phyloP scores from a whole-genome alignment of 2,113 vertebrate genomes.

The Microcebus jonahi region DNA sequence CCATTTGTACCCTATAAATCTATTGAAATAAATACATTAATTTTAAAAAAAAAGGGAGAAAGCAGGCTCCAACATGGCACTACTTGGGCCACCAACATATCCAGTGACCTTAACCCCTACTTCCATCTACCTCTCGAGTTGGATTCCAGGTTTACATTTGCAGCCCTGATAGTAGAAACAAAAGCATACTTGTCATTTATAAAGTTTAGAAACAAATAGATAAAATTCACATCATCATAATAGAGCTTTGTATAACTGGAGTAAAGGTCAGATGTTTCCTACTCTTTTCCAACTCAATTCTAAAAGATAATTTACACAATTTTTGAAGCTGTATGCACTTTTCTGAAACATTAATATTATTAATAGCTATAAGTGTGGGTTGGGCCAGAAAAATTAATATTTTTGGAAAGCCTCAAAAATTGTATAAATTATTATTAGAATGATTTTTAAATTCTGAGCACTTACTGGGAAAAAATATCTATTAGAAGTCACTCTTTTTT shows the following conservation, averaged over 20 bases:
- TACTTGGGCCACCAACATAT: neutral
- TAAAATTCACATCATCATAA: neutral
- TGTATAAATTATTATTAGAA: neutral
- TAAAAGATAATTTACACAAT: neutral
- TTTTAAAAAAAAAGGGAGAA: neutral
- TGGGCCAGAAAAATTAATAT: neutral
- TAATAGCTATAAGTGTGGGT: neutral
- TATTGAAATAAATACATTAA: no score
- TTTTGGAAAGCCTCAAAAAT: neutral
- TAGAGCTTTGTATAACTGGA: neutral
- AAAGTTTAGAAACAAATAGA: constrained; percentile 3
- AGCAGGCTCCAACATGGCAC: neutral
- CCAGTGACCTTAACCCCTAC: neutral
- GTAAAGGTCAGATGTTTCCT: neutral
- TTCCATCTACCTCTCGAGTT: fast-evolving
- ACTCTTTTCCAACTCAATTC: neutral
- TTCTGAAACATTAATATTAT: neutral
- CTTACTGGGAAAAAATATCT: neutral
- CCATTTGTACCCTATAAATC: no score
- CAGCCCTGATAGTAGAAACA: neutral
- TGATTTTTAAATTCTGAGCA: neutral
- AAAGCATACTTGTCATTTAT: neutral
- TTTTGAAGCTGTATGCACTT: neutral
- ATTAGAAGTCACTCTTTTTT: neutral
- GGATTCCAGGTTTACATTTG: neutral